Evolutionary conservation across 2,888 invertebrate genomes (phyloP).

Genomic region (Trissolcus japonicus): DNA sequence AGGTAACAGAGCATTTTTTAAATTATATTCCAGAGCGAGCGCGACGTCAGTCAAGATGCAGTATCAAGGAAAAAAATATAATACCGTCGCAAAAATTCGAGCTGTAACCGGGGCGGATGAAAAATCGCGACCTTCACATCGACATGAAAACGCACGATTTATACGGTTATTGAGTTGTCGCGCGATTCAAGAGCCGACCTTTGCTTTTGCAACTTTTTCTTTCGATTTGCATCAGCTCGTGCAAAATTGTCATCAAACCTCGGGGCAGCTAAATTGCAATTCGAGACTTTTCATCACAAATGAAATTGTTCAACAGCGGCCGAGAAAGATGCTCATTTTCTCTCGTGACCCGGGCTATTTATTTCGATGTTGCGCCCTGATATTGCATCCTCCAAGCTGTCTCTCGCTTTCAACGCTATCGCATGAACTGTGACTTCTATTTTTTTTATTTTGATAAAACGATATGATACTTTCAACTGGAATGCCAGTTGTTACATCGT

Average conservation of each 20-base stretch:
- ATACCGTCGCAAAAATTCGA: constrained; percentile 43
- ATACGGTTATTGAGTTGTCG: constrained; percentile 43
- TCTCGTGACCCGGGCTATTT: constrained; percentile 15
- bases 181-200: constrained; percentile 17
- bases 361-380: constrained; percentile 24
- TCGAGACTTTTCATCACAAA: constrained; percentile 21
- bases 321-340: constrained; percentile 16
- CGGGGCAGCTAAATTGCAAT: constrained; percentile 39
- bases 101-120: constrained; percentile 42
- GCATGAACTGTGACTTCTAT: constrained; percentile 23
- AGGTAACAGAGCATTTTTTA: constrained; percentile 22
- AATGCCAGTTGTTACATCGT: constrained; percentile 13
- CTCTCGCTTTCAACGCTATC: constrained; percentile 22
- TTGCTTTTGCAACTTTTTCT: constrained; percentile 10
- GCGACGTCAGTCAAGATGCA: constrained; percentile 26
- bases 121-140: constrained; percentile 49
- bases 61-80: constrained; percentile 19
- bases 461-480: constrained; percentile 23
- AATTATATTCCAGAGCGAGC: constrained; percentile 9
- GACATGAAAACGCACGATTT: constrained; percentile 24
- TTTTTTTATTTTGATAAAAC: constrained; percentile 22
- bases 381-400: constrained; percentile 16
- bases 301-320: constrained; percentile 44
- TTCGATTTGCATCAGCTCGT: constrained; percentile 21
- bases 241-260: constrained; percentile 25